Conservation (phyloP, 2,797 vertebrate species). For the Myotis myotis region DNA sequence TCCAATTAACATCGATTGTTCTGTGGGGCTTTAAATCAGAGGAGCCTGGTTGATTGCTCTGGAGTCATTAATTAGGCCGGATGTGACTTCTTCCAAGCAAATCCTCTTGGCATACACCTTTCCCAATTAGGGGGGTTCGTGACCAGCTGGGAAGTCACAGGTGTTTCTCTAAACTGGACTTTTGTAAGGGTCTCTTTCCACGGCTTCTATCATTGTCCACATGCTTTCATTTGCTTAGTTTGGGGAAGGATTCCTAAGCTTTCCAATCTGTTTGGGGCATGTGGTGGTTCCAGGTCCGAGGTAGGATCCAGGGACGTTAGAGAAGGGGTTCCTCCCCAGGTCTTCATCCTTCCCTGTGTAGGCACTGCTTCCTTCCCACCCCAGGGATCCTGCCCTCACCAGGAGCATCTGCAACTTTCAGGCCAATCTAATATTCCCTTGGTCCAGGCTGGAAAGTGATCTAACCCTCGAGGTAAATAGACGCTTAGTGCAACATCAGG, state of each 20-base stretch:
- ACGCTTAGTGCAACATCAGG: not conserved
- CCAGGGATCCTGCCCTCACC: not conserved
- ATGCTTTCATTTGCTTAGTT: not conserved
- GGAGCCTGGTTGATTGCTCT: conserved; percentile 58
- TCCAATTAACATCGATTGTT: conserved; percentile 71
- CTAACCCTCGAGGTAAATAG: not conserved
- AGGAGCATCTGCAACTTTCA: not conserved
- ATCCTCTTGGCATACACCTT: conserved; percentile 9
- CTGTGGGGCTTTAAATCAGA: conserved; percentile 74
- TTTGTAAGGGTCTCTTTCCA: not conserved
- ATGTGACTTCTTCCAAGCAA: conserved; percentile 20
- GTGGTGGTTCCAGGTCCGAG: not conserved
- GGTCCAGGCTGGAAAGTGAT: not conserved
- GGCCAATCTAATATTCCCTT: not conserved
- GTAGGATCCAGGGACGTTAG: not conserved
- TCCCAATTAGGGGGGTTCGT: not conserved
- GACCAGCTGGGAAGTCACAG: conserved; percentile 10
- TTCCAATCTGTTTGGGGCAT: not conserved
- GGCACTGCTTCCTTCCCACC: not conserved
- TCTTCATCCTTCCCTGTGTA: not conserved
- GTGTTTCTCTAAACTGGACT: not conserved
- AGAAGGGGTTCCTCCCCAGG: rapidly evolving
- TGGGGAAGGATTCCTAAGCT: not conserved
- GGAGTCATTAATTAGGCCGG: conserved; percentile 69
- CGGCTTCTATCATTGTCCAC: not conserved